Conservation (phyloP, 2,113 vertebrate genomes). For the Rhagologus leucostigma region DNA sequence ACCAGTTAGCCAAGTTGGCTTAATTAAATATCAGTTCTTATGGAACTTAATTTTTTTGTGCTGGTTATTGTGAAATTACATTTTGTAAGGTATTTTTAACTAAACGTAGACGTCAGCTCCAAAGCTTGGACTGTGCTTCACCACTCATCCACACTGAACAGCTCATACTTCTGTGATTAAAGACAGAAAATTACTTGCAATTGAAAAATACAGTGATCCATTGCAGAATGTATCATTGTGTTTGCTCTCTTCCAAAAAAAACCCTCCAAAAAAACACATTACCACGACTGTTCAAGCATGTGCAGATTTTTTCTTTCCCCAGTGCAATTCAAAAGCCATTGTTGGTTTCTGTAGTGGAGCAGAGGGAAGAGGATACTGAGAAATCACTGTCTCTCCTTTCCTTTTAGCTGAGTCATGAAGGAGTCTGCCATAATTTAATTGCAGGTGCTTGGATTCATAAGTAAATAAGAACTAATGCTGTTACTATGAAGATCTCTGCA, state of each 20-base stretch:
- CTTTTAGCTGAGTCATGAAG: constrained; percentile 54
- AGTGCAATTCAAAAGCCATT: not conserved
- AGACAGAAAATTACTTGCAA: not conserved
- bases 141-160: not conserved
- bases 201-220: not conserved
- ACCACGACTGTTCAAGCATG: not conserved
- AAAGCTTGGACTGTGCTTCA: not conserved
- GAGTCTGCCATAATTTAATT: constrained; percentile 44
- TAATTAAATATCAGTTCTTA: not conserved
- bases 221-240: not conserved
- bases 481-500: not conserved
- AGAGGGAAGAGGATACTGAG: constrained; percentile 10
- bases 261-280: not conserved
- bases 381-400: not conserved
- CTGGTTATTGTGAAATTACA: not conserved
- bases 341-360: not conserved
- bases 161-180: not conserved
- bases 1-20: not conserved
- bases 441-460: constrained; percentile 37
- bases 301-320: not conserved
- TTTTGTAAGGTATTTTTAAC: not conserved
- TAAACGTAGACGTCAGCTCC: not conserved
- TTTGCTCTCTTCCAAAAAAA: not conserved
- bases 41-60: not conserved
- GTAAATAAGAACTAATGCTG: not conserved